Percentiles rank a stretch among this genome's conserved stretches.
Evolutionary conservation across 2,888 invertebrate genomes (phyloP).

Genomic region (Prenolepis imparis): DNA sequence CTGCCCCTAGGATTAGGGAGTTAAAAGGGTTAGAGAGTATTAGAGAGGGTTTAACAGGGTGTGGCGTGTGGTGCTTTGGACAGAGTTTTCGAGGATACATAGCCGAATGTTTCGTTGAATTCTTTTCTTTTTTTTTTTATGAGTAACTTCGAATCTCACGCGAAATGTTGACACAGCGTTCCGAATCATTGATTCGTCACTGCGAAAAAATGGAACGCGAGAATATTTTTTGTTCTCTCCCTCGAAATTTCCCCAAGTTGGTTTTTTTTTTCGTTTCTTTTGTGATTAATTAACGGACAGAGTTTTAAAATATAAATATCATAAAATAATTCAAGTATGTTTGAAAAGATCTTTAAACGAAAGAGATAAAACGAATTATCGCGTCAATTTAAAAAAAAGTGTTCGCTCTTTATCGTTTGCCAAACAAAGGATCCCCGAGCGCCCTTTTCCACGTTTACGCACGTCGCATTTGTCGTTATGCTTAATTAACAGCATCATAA

Average conservation of each 20-base stretch:
- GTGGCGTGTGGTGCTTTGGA: constrained; percentile 37
- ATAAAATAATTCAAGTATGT: constrained; percentile 19
- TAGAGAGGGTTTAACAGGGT: constrained; percentile 61
- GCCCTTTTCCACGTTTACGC: constrained; percentile 8
- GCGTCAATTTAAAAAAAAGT: constrained; percentile 16
- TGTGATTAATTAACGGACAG: neutral
- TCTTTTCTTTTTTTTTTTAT: constrained; percentile 5
- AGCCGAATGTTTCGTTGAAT: constrained; percentile 34
- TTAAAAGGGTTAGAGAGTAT: constrained; percentile 68
- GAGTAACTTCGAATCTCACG: neutral
- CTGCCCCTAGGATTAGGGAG: constrained; percentile 65
- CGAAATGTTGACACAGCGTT: neutral
- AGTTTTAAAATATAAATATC: neutral
- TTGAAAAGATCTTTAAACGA: neutral
- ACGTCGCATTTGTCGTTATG: constrained; percentile 15
- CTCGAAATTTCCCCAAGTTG: neutral
- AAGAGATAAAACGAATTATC: constrained; percentile 5
- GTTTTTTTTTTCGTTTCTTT: neutral
- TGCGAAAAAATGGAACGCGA: neutral
- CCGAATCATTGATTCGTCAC: constrained; percentile 25
- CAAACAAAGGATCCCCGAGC: constrained; percentile 16
- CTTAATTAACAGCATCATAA: constrained; percentile 45
- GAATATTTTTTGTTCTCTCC: constrained; percentile 2
- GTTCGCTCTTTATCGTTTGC: neutral
- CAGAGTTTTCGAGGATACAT: constrained; percentile 44